Base-by-base conservation (phyloP, 2,113 vertebrate genomes). In the Lepus timidus region DNA sequence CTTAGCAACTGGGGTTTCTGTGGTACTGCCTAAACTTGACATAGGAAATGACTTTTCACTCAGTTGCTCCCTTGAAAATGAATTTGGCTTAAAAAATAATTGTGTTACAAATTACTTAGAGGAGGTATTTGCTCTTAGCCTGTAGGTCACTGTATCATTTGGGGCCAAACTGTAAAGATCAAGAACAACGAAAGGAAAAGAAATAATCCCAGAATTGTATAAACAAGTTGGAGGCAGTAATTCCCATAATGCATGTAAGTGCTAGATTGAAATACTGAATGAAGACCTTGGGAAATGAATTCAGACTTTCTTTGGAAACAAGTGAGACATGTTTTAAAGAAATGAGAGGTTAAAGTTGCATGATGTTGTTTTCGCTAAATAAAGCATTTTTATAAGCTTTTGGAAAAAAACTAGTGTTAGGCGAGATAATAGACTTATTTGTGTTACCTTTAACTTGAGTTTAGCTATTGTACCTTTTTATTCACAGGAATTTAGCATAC, bases 401-500 rank as follows among this genome's bases (percentile, higher is more conserved):
- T 74, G 78, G 61, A 49, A 62, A 73, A 81, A 71, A 8, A 22
- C 78, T 23, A 17, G 2, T 75, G 22, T 58, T 58, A 17, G 14
- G 14, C 22, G 58, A 88, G 25, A 88, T 31, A 71, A 79, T 31
- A 64, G n/a, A 78, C 64, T 90, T 65, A 39, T 55, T 75, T 81
- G 29, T 31, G 13, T 55, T 85, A 51, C 67, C 27, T 14, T 83
- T 67, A 20, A 89, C 91, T 97, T 97, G 85, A 97, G 86, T 75
- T 81, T 90, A 96, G n/a, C 95, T 96, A 83, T 96, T 97, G 93
- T 94, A 94, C 96, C 76, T 92, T 97, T 84, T 51, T 51, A 96
- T 97, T 96, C 82, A 93, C 87, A 92, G 68, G 39, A 95, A 92
- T 44, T 94, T 7, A 68, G 90, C 22, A 23, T 75, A 93, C 80